Percentiles rank a stretch among this genome's conserved stretches.
phyloP scores from a whole-genome alignment of 2,113 vertebrate species.

The Gobiocypris rarus region DNA sequence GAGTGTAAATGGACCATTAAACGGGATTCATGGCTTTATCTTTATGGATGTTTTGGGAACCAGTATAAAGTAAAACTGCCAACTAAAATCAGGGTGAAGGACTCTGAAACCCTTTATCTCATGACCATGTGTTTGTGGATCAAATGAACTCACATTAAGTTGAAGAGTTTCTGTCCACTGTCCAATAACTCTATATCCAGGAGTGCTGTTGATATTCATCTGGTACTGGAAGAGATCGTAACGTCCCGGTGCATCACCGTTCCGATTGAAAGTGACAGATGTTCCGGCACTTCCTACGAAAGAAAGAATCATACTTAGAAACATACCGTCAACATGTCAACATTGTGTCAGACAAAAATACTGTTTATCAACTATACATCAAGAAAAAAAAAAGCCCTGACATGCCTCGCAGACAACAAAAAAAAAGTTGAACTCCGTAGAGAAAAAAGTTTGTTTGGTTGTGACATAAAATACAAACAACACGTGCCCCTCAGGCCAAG shows the following conservation, averaged over 20 bases:
- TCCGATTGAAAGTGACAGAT: slow-evolving; percentile 92
- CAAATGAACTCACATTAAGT: slow-evolving; percentile 84
- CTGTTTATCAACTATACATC: background rate
- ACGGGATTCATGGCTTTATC: background rate
- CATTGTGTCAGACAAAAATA: background rate
- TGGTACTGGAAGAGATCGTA: slow-evolving; percentile 97
- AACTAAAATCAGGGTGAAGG: background rate
- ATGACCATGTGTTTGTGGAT: background rate
- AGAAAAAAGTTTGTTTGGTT: slow-evolving; percentile 14
- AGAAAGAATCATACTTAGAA: slow-evolving; percentile 8
- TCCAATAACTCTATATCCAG: slow-evolving; percentile 85
- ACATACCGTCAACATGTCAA: background rate
- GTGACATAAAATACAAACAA: slow-evolving; percentile 23
- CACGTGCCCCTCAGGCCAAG: slow-evolving; percentile 54
- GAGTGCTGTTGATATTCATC: slow-evolving; percentile 80
- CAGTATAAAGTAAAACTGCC: background rate
- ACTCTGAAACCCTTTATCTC: background rate
- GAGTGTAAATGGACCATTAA: slow-evolving; percentile 36
- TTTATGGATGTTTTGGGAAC: background rate
- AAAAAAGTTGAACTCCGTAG: background rate
- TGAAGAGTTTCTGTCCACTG: slow-evolving; percentile 95
- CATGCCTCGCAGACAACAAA: background rate
- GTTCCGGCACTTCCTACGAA: slow-evolving; percentile 89
- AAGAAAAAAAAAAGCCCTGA: background rate
- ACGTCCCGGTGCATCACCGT: slow-evolving; percentile 90